Evolutionary conservation across 2,797 vertebrate species (phyloP), one percentile per base, ranked within the genome.

Genomic region (Rhinatrema bivittatum): DNA sequence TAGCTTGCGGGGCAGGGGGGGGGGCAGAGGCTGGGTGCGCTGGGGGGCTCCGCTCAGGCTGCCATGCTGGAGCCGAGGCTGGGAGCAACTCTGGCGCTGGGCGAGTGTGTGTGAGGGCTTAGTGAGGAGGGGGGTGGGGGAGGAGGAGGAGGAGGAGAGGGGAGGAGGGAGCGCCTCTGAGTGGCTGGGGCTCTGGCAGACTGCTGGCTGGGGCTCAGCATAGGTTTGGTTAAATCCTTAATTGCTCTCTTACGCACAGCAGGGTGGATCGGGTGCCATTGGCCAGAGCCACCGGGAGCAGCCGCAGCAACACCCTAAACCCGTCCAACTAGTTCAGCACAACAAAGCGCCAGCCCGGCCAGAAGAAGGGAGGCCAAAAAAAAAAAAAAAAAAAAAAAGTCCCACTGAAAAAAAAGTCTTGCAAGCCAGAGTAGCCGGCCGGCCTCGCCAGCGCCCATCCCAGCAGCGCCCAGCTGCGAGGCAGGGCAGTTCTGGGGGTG

Each of bases 231-330:
- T 96, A 95, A 97, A 94, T 94, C 91, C 90, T 86, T 88, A 94
- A 91, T 86, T 88, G 89, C 87, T 82, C 93, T 93, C 87, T 95
- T 96, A 97, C 95, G 94, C 94, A 93, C 92, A 91, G 90, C 87
- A 87, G 92, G 95, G 91, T 93, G 93, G 95, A 94, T 90, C 89
- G 84, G 91, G 91, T 88, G 89, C 90, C 86, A 94, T 95, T 97
- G 95, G 95, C 89, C 91, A 89, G 86, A 83, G 85, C 84, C 76
- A 67, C n/a, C n/a, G n/a, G n/a, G 81, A 67, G 68, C 85, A 72
- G 54, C 75, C 87, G 88, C 82, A 91, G 89, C 84, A 88, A 91
- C 91, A 91, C 93, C 89, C 83, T 81, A 91, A n/a, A 87, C 87
- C 86, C 87, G 84, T 81, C 79, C 81, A 80, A 87, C 87, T 85